Evolutionary conservation across 2,888 invertebrate genomes (phyloP).

Genomic region (Autographa gamma): DNA sequence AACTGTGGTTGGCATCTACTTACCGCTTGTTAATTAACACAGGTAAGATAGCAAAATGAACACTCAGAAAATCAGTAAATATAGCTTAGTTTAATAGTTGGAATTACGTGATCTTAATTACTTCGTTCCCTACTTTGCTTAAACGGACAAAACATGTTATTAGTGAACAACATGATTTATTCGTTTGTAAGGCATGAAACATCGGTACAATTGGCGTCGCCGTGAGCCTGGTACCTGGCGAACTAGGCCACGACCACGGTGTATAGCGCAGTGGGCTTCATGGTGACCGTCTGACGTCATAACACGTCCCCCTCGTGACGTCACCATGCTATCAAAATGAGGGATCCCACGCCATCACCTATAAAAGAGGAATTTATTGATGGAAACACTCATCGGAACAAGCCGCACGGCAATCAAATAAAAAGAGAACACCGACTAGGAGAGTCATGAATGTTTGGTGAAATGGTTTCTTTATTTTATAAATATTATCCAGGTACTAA

Average conservation of each 20-base stretch:
- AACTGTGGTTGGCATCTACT: neutral
- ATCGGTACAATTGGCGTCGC: conserved; percentile 31
- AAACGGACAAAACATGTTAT: conserved; percentile 6
- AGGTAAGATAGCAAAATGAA: neutral
- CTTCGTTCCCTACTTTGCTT: conserved; percentile 11
- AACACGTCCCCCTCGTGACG: conserved; percentile 36
- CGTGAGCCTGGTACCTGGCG: neutral
- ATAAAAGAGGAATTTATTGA: neutral
- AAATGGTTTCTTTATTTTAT: neutral
- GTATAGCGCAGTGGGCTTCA: conserved; percentile 39
- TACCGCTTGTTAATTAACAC: neutral
- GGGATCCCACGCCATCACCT: neutral
- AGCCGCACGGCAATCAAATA: neutral
- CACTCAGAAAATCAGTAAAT: neutral
- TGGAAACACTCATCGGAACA: neutral
- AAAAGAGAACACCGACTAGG: neutral
- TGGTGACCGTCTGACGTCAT: conserved; percentile 42
- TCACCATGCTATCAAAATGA: conserved; percentile 13
- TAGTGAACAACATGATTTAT: conserved; percentile 36
- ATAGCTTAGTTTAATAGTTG: neutral
- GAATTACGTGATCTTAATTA: neutral
- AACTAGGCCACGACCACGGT: conserved; percentile 26
- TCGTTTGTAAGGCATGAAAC: conserved; percentile 13
- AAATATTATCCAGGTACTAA: no score
- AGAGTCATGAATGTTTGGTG: neutral